phyloP scores from a whole-genome alignment of 2,797 vertebrate species.

The Hybognathus amarus region DNA sequence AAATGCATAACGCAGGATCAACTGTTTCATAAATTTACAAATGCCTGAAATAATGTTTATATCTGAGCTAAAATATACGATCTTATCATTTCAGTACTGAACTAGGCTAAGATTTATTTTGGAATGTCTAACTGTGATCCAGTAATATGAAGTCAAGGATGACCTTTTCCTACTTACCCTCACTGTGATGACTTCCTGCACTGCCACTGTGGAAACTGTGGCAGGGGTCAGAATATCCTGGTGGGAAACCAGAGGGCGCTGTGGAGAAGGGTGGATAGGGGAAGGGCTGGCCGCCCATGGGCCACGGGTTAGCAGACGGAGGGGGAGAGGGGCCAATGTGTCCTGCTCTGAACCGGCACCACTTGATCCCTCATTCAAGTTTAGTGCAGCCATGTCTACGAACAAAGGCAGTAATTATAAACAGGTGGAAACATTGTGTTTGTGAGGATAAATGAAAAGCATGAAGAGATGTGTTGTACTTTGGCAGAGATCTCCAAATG shows the following conservation, averaged over 20 bases:
- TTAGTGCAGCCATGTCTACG: constrained; percentile 91
- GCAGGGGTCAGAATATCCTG: constrained; percentile 93
- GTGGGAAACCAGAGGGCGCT: constrained; percentile 89
- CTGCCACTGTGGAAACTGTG: constrained; percentile 95
- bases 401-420: constrained; percentile 37
- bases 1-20: not conserved
- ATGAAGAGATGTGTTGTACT: constrained; percentile 73
- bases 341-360: constrained; percentile 92
- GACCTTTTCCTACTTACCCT: constrained; percentile 81
- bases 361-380: constrained; percentile 92
- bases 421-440: not conserved
- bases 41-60: not conserved
- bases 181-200: constrained; percentile 93
- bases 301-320: constrained; percentile 88
- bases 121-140: not conserved
- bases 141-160: not conserved
- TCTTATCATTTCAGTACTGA: not conserved
- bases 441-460: not conserved
- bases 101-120: not conserved
- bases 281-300: constrained; percentile 89
- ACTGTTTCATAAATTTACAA: not conserved
- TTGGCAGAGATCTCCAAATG: constrained; percentile 95
- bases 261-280: constrained; percentile 86
- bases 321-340: constrained; percentile 89
- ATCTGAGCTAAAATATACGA: not conserved